Base-by-base conservation (phyloP, 1,140 invertebrate genomes). In the Panonychus citri region DNA sequence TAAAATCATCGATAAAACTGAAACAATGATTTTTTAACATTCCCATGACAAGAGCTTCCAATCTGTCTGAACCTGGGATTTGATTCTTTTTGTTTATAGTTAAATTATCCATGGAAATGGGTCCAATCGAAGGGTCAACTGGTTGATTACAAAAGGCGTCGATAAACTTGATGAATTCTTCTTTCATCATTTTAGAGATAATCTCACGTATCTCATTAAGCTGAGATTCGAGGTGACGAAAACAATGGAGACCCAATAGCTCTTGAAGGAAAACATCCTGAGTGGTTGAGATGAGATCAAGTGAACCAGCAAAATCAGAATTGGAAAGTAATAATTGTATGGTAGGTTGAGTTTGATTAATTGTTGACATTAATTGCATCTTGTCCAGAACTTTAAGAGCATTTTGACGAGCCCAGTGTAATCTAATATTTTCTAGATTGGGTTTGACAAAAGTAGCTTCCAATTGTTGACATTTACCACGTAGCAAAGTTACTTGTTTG, bases 321-420 rank as follows among this genome's bases (percentile, higher is more conserved):
- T 86, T 90, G 54, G 89, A 89, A 19, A 99, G 73, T 13, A 97
- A 72, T 49, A 58, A 43, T 58, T 65, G 64, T 64, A 99, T 85
- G 66, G 88, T 96, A 3, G 88, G 85, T 69, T 98, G 94, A 49
- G 93, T 96, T 74, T 98, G 90, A 68, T 95, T 81, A 7, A 98
- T 87, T 1, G 86, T 93, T 27, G 83, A 77, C 81, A 96, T 94
- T 52, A 94, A 70, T 68, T 88, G 85, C 24, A 95, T 71, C 39
- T 59, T 56, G 19, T 67, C 34, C 40, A 59, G 39, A n/a, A 58
- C 55, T 37, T 52, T 39, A 15, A 50, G 26, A 25, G 55, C 54
- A 54, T 66, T 60, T 49, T 60, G 42, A 42, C 66, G 25, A 37
- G 54, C 24, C 40, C 46, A 30, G 17, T 24, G 50, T 25, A 60